These are phyloP conservation scores for Rhagonycha fulva DNA, from an alignment of 2,888 invertebrate genomes.

Conservation along the genomic window DNA sequence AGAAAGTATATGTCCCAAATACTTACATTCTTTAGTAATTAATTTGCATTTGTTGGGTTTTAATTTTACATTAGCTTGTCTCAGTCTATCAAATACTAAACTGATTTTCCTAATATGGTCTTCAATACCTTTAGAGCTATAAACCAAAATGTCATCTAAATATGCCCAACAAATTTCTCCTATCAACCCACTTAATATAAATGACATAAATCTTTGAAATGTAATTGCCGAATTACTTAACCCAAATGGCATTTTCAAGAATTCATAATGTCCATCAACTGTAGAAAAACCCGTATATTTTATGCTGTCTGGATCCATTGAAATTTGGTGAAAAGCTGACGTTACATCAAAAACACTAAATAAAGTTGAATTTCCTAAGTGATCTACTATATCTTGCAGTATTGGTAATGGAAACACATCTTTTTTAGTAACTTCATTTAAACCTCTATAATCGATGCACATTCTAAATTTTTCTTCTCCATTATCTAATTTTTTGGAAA, in stretches of 20 bases:
- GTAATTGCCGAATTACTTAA: slow-evolving; percentile 7
- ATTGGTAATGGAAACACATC: slow-evolving; percentile 4
- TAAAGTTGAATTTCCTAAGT: not conserved
- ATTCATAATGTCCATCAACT: not conserved
- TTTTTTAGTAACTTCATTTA: slow-evolving; percentile 1
- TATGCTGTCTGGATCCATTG: not conserved
- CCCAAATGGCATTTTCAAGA: not conserved
- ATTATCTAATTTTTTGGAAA: not conserved
- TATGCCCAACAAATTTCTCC: slow-evolving; percentile 8
- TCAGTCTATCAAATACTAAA: not conserved
- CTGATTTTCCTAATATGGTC: not conserved
- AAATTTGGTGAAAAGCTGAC: not conserved
- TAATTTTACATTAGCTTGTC: no score
- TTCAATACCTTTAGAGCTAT: not conserved
- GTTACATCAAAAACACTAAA: slow-evolving; percentile 10
- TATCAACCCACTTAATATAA: not conserved
- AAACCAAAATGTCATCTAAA: slow-evolving; percentile 3
- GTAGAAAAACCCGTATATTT: slow-evolving; percentile 5
- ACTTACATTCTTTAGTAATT: no score
- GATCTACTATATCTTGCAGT: slow-evolving; percentile 7
- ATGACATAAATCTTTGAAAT: slow-evolving; percentile 11
- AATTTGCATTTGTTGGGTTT: no score
- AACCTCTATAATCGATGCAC: slow-evolving; percentile 10
- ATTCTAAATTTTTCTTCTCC: not conserved
- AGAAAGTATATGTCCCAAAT: no score